These are phyloP conservation scores for Sicus ferrugineus DNA, from an alignment of 2,888 invertebrate species.

Conservation along the genomic window DNA sequence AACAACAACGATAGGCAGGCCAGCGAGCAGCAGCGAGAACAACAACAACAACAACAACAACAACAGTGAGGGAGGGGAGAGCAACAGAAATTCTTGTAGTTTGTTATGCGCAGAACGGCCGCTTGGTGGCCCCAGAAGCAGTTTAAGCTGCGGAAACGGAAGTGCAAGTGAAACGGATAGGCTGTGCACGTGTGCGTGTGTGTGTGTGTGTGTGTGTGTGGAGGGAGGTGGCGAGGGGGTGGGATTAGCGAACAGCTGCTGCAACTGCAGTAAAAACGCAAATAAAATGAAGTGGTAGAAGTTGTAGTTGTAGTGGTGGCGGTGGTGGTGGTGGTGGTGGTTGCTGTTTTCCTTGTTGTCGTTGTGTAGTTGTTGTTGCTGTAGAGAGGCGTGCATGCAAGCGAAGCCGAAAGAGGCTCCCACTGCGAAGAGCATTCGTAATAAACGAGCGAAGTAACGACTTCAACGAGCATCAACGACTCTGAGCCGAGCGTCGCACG, in stretches of 20 bases:
- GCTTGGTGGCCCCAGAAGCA: background rate
- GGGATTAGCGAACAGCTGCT: background rate
- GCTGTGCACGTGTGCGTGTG: background rate
- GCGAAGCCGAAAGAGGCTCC: background rate
- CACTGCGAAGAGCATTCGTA: background rate
- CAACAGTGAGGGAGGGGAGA: no score
- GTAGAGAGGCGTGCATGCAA: background rate
- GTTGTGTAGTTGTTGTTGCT: background rate
- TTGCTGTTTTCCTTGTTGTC: no score
- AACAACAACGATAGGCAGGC: background rate
- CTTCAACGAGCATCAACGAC: constrained; percentile 36
- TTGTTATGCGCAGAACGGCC: constrained; percentile 16
- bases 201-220: no score
- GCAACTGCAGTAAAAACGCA: constrained; percentile 12
- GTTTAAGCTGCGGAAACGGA: background rate
- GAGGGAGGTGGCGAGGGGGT: background rate
- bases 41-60: constrained; percentile 2
- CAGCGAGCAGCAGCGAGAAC: background rate
- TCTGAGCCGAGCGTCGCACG: constrained; percentile 20
- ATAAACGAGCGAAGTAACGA: constrained; percentile 32
- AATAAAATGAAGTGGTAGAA: background rate
- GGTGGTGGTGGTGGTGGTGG: background rate
- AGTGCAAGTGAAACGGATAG: constrained; percentile 10
- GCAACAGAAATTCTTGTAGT: background rate
- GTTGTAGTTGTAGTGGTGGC: background rate